phyloP scores from a whole-genome alignment of 2,797 vertebrate species.

The Austrolebias charrua region DNA sequence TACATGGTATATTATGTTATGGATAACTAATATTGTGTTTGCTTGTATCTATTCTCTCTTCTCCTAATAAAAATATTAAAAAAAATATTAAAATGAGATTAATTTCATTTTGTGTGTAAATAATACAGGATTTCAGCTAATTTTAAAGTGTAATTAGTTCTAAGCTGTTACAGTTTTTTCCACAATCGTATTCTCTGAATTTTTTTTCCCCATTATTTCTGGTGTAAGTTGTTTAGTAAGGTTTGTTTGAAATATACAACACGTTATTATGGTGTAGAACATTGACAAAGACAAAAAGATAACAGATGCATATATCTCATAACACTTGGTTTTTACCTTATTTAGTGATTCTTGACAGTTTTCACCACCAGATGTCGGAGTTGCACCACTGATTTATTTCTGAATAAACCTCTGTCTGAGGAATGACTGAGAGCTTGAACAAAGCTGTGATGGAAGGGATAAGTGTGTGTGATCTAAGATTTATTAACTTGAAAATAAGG shows the following conservation, averaged over 20 bases:
- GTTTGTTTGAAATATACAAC: not conserved
- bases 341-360: not conserved
- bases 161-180: too few species aligned
- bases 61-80: too few species aligned
- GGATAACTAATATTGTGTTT: too few species aligned
- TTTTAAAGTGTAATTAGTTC: too few species aligned
- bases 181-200: too few species aligned
- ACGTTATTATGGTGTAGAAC: not conserved
- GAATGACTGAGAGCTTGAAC: not conserved
- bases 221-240: not conserved
- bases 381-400: not conserved
- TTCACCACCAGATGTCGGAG: slow-evolving; percentile 58
- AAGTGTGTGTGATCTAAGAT: not conserved
- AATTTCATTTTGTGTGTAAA: too few species aligned
- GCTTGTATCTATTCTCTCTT: too few species aligned
- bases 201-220: not conserved
- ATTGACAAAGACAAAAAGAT: not conserved
- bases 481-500: slow-evolving; percentile 18
- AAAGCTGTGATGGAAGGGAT: not conserved
- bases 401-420: too few species aligned
- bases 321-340: not conserved
- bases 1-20: too few species aligned
- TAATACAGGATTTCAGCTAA: too few species aligned
- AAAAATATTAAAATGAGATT: too few species aligned
- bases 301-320: too few species aligned